Evolutionary conservation across 2,797 vertebrate genomes (phyloP).

Genomic region (Poecilia velifera): DNA sequence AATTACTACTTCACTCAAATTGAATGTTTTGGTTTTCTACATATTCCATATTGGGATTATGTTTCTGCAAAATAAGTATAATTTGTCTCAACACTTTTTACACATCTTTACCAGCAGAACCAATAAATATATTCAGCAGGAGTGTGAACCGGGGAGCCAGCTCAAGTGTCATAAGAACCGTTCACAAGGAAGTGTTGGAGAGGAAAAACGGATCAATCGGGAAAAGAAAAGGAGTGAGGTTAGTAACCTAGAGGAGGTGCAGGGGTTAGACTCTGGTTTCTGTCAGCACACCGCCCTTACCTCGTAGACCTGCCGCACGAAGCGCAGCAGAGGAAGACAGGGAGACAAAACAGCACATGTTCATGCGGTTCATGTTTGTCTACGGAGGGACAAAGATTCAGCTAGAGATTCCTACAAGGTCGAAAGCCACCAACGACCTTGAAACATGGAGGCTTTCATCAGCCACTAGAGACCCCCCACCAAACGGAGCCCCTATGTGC

Average conservation of each 20-base stretch:
- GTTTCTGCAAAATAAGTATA: not conserved
- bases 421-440: slow-evolving; percentile 29
- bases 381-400: slow-evolving; percentile 32
- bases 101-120: not conserved
- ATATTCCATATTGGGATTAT: not conserved
- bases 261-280: slow-evolving; percentile 59
- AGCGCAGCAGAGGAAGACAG: slow-evolving; percentile 82
- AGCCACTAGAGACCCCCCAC: slow-evolving; percentile 26
- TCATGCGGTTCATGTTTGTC: slow-evolving; percentile 63
- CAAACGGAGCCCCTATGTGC: slow-evolving; percentile 51
- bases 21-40: not conserved
- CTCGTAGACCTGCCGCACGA: slow-evolving; percentile 96
- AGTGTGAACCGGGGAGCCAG: slow-evolving; percentile 9
- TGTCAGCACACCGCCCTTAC: slow-evolving; percentile 86
- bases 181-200: slow-evolving; percentile 30
- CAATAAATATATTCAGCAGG: not conserved
- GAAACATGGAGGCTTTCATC: slow-evolving; percentile 28
- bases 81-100: not conserved
- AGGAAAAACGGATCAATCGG: slow-evolving; percentile 31
- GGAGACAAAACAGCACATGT: slow-evolving; percentile 80
- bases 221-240: slow-evolving; percentile 69
- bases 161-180: slow-evolving; percentile 40
- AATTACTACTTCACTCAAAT: not conserved
- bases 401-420: slow-evolving; percentile 13
- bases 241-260: slow-evolving; percentile 79